Base-by-base conservation (phyloP, 2,113 vertebrate species). In the Chloebia gouldiae region DNA sequence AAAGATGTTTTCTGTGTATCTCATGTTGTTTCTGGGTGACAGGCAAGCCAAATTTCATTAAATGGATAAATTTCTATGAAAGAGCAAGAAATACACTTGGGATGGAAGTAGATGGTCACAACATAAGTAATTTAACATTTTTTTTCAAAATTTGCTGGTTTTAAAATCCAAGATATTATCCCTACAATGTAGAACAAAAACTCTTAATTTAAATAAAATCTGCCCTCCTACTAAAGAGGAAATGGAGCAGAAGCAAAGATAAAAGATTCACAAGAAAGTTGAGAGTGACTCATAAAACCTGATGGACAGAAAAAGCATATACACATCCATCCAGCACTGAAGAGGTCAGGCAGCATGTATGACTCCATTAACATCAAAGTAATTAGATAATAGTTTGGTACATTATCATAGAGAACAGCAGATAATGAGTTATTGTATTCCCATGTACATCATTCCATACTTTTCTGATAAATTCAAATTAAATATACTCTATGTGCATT, bases 281-380 rank as follows among this genome's bases (percentile, higher is more conserved):
- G 59, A 91, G n/a, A 73, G 31, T 77, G 93, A 89, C 91, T 40
- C 56, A 90, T 66, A 86, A 94, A 91, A 70, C 31, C 84, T 85
- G 78, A 89, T 92, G 90, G 86, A 77, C 81, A 92, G 53, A 2
- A 18, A 80, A 88, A 92, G 37, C 56, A 66, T 73, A 86, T 49
- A 54, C 9, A 57, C 21, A 73, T 91, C 65, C 60, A 70, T 50
- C 54, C 92, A 91, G n/a, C 16, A 10, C 59, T 95, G 91, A 90
- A 95, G 93, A 96, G 96, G 94, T 96, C 91, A 97, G 57, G 81
- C 77, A 92, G 66, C 90, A n/a, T 23, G 1, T 77, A 84, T 0
- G 2, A 96, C 78, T 93, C 95, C 79, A 97, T 97, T 97, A 95
- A 95, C 93, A 95, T 86, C 73, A 90, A 94, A 97, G 86, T 91